Conservation (phyloP, 2,797 vertebrate genomes). For the Mormyrops attenuatus region DNA sequence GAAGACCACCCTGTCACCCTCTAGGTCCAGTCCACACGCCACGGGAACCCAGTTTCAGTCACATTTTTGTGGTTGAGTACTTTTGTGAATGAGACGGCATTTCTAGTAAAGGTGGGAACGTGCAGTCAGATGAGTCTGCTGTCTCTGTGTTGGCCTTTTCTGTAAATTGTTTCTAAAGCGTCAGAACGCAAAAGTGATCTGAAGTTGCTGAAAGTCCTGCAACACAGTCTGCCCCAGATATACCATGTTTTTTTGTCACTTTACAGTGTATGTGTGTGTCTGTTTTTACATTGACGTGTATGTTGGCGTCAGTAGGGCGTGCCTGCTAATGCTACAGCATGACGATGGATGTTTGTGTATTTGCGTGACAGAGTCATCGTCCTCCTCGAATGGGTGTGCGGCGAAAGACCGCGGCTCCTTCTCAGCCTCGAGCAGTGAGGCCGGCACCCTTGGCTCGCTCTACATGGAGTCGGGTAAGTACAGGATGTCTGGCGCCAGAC, state of each 20-base stretch:
- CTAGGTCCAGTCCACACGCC: not conserved
- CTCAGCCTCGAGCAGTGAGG: slow-evolving; percentile 61
- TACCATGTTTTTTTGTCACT: not conserved
- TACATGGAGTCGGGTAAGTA: slow-evolving; percentile 80
- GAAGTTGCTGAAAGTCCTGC: not conserved
- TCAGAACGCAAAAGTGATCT: not conserved
- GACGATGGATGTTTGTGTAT: not conserved
- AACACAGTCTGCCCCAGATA: not conserved
- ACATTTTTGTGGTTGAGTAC: not conserved
- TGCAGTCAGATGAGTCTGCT: too few species aligned
- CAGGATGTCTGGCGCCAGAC: not conserved
- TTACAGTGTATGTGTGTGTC: not conserved
- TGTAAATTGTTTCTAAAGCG: not conserved
- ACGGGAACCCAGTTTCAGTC: not conserved
- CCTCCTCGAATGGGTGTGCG: slow-evolving; percentile 46
- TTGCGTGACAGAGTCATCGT: slow-evolving; percentile 56
- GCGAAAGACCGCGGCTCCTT: slow-evolving; percentile 60
- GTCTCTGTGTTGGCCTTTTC: not conserved
- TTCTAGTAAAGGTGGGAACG: not conserved
- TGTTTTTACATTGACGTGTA: not conserved
- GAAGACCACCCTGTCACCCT: not conserved
- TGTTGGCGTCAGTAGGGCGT: not conserved
- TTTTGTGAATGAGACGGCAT: not conserved
- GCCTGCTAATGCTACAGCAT: not conserved
- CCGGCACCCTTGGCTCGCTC: slow-evolving; percentile 65